Evolutionary conservation across 1,140 invertebrate species (phyloP).

Genomic region (Procambarus clarkii): DNA sequence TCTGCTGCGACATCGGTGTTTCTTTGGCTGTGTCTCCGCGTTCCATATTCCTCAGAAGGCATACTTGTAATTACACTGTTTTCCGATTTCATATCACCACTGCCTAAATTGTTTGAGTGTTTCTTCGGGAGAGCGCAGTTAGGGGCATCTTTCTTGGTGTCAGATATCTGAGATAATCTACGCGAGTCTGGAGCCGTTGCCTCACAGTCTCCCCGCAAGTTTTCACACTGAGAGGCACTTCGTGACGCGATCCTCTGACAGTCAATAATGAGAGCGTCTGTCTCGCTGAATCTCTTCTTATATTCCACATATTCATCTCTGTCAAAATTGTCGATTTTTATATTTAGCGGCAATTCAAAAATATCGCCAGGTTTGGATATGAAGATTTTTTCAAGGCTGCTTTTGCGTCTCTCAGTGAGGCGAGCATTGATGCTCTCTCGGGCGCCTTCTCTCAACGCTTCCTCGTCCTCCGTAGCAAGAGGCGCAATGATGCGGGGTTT

Average conservation of each 20-base stretch:
- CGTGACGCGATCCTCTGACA: neutral
- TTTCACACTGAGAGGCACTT: neutral
- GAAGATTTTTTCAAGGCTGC: slow-evolving; percentile 47
- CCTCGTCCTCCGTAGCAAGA: slow-evolving; percentile 42
- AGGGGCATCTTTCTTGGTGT: neutral
- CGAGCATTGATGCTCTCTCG: slow-evolving; percentile 20
- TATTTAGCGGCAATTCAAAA: slow-evolving; percentile 11
- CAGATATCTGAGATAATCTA: neutral
- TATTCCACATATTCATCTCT: slow-evolving; percentile 56
- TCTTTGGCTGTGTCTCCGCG: no score
- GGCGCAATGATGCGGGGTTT: slow-evolving; percentile 32
- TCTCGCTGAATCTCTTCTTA: slow-evolving; percentile 47
- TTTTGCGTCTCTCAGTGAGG: slow-evolving; percentile 49
- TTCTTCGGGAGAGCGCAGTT: neutral
- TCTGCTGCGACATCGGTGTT: neutral
- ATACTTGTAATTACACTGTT: neutral
- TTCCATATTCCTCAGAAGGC: neutral
- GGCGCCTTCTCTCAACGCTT: slow-evolving; percentile 26
- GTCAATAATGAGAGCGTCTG: slow-evolving; percentile 13
- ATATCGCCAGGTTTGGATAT: slow-evolving; percentile 33
- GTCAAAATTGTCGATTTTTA: slow-evolving; percentile 61
- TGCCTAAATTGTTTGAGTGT: neutral
- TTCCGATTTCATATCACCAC: neutral
- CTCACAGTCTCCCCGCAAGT: neutral
- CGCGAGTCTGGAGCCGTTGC: neutral